Percentiles rank a stretch among this genome's conserved stretches.
Evolutionary conservation across 2,797 vertebrate genomes (phyloP).

Genomic region (Numenius phaeopus): DNA sequence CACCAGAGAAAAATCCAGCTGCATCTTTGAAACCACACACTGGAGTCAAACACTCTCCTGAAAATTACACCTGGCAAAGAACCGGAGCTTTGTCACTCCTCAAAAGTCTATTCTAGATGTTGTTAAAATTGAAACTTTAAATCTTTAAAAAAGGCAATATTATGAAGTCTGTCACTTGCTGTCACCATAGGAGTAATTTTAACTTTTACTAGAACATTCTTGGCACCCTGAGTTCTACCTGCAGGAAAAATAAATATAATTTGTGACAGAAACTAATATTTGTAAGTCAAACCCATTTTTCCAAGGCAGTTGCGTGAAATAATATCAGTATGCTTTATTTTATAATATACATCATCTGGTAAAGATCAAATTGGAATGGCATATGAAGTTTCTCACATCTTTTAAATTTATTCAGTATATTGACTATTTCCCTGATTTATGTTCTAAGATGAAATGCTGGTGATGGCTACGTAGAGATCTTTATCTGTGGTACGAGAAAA

Average conservation of each 20-base stretch:
- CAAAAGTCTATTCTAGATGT: not conserved
- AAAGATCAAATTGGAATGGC: constrained; percentile 27
- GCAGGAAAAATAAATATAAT: constrained; percentile 26
- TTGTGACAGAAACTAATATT: constrained; percentile 53
- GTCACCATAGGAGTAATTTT: constrained; percentile 27
- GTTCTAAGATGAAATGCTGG: not conserved
- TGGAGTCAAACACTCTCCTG: not conserved
- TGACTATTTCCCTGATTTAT: constrained; percentile 16
- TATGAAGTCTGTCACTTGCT: constrained; percentile 52
- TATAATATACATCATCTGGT: not conserved
- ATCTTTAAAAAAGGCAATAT: constrained; percentile 6
- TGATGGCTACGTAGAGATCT: constrained; percentile 1
- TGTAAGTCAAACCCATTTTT: constrained; percentile 45
- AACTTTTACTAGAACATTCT: constrained; percentile 36
- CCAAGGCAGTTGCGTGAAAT: not conserved
- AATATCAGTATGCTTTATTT: constrained; percentile 13
- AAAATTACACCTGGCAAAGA: constrained; percentile 16
- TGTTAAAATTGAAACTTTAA: constrained; percentile 44
- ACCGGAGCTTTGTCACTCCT: constrained; percentile 8
- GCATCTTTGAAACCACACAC: not conserved
- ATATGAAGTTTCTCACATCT: not conserved
- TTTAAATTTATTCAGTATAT: constrained; percentile 4
- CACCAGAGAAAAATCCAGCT: not conserved
- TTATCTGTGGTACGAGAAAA: not conserved
- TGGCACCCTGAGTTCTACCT: constrained; percentile 23